phyloP scores from a whole-genome alignment of 1,140 invertebrate genomes.

The Nilaparvata lugens region DNA sequence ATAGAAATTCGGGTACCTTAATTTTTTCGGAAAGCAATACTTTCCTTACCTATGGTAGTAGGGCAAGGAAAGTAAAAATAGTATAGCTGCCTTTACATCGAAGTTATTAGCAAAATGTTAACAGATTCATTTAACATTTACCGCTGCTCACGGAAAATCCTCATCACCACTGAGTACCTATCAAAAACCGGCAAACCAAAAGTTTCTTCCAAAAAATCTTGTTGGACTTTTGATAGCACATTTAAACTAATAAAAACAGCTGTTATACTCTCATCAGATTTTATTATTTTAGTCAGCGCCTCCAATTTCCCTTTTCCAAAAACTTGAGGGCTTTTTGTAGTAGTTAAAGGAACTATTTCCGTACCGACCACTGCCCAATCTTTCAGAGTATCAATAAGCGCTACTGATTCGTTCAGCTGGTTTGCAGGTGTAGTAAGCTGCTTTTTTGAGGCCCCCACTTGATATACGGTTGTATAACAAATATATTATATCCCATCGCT shows the following conservation, averaged over 20 bases:
- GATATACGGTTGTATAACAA: slow-evolving; percentile 64
- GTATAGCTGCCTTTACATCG: too few species aligned
- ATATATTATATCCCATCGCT: slow-evolving; percentile 34
- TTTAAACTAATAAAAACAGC: slow-evolving; percentile 70
- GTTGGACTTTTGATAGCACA: slow-evolving; percentile 52
- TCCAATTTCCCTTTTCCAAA: slow-evolving; percentile 60
- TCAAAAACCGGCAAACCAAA: slow-evolving; percentile 65
- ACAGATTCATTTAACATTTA: too few species aligned
- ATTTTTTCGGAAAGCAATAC: too few species aligned
- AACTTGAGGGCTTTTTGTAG: slow-evolving; percentile 47
- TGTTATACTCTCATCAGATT: slow-evolving; percentile 39
- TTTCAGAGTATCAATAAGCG: slow-evolving; percentile 59
- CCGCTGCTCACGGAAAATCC: slow-evolving; percentile 76
- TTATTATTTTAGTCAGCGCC: slow-evolving; percentile 39
- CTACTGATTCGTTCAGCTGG: slow-evolving; percentile 62
- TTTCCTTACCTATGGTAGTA: too few species aligned
- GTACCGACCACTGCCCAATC: slow-evolving; percentile 60
- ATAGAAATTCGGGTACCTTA: too few species aligned
- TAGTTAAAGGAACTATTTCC: slow-evolving; percentile 44
- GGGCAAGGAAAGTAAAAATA: too few species aligned
- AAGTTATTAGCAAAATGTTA: too few species aligned
- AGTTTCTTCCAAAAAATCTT: slow-evolving; percentile 45
- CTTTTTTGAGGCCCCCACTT: slow-evolving; percentile 56
- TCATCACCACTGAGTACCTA: slow-evolving; percentile 72
- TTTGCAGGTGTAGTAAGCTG: slow-evolving; percentile 45